Evolutionary conservation across 2,113 vertebrate genomes (phyloP).

Genomic region (Pelecanus crispus): DNA sequence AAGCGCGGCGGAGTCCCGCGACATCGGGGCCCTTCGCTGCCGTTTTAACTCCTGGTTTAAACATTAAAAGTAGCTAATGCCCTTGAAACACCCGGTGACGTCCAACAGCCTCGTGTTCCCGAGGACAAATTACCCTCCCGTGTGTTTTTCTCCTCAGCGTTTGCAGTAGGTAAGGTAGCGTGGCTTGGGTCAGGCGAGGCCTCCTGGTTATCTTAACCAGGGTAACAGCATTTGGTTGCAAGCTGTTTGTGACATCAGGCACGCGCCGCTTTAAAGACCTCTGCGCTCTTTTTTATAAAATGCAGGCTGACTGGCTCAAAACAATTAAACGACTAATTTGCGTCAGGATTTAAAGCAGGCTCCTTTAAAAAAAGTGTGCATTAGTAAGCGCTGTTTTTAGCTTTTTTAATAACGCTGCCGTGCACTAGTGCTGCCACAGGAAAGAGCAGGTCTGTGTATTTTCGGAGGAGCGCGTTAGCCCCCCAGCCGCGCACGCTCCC

Average conservation of each 20-base stretch:
- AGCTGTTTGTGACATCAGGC: background rate
- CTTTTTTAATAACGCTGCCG: background rate
- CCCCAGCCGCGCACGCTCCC: fast-evolving
- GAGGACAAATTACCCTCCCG: fast-evolving
- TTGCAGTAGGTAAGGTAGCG: background rate
- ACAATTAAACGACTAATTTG: background rate
- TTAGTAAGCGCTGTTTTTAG: background rate
- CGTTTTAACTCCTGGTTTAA: too few species aligned
- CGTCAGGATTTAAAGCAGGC: background rate
- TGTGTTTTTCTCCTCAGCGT: background rate
- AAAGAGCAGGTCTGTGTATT: background rate
- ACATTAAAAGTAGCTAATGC: too few species aligned
- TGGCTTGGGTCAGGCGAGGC: background rate
- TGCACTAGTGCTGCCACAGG: background rate
- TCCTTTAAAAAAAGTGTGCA: background rate
- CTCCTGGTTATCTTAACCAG: fast-evolving
- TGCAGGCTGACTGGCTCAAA: background rate
- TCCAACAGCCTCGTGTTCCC: background rate
- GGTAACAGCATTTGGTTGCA: too few species aligned
- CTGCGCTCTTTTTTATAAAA: background rate
- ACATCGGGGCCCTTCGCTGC: fast-evolving
- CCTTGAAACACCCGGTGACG: too few species aligned
- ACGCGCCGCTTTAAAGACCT: too few species aligned
- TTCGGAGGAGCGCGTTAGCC: background rate
- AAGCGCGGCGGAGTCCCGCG: too few species aligned